Evolutionary conservation across 35 echinoderm and acorn worm genomes (phyloP).

Genomic region (Heliocidaris erythrogramma): DNA sequence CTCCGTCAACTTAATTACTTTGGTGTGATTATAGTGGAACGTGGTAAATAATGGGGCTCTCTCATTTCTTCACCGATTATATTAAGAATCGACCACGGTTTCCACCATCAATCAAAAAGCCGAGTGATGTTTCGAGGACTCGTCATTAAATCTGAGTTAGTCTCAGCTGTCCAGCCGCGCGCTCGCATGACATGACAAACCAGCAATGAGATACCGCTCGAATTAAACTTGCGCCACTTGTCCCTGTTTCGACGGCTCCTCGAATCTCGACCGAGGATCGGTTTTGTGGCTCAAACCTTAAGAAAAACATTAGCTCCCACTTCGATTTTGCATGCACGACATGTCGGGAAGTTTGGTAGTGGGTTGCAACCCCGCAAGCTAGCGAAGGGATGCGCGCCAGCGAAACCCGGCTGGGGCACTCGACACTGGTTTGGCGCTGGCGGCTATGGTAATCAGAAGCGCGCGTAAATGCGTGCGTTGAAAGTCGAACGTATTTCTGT

Average conservation of each 20-base stretch:
- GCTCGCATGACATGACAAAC: conserved; percentile 18
- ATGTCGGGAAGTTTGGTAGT: conserved; percentile 43
- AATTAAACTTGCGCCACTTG: conserved; percentile 41
- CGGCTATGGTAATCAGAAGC: conserved; percentile 28
- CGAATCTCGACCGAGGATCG: conserved; percentile 5
- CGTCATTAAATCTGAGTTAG: conserved; percentile 49
- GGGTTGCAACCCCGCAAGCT: conserved; percentile 37
- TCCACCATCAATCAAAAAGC: conserved; percentile 31
- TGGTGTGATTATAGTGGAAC: conserved; percentile 46
- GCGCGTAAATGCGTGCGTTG: conserved; percentile 46
- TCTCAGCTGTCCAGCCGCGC: conserved; percentile 44
- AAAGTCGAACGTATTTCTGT: conserved; percentile 54
- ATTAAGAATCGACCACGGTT: conserved; percentile 30
- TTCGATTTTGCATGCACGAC: conserved; percentile 50
- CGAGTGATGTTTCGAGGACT: conserved; percentile 15
- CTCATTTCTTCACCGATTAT: conserved; percentile 40
- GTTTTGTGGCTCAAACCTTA: neutral
- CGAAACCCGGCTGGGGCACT: conserved; percentile 13
- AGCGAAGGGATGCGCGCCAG: conserved; percentile 1
- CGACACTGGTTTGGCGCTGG: conserved; percentile 36
- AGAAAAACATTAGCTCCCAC: conserved; percentile 36
- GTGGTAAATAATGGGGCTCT: conserved; percentile 51
- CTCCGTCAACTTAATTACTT: conserved; percentile 53
- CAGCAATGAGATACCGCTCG: conserved; percentile 1
- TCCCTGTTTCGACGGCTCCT: conserved; percentile 40